Evolutionary conservation across 2,888 invertebrate genomes (phyloP).

Genomic region (Polydesmus complanatus): DNA sequence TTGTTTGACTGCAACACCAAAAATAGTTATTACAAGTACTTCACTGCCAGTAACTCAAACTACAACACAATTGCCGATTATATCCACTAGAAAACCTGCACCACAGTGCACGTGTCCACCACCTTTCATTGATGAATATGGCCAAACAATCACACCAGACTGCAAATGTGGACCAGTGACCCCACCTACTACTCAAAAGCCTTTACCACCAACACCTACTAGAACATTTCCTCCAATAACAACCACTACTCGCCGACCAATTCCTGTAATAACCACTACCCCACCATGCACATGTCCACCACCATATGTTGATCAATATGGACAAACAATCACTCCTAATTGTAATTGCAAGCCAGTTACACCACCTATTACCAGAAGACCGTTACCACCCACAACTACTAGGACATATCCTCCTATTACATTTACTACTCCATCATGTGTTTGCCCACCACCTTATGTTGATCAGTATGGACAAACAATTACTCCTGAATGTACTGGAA

Average conservation of each 20-base stretch:
- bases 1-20: slow-evolving; percentile 19
- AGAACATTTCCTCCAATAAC: slow-evolving; percentile 7
- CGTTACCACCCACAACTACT: slow-evolving; percentile 16
- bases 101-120: slow-evolving; percentile 27
- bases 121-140: too few species aligned
- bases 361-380: slow-evolving; percentile 19
- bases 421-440: slow-evolving; percentile 26
- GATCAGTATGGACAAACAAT: too few species aligned
- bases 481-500: slow-evolving; percentile 26
- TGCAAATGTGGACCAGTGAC: slow-evolving; percentile 20
- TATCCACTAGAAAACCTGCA: slow-evolving; percentile 28
- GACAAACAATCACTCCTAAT: slow-evolving; percentile 28
- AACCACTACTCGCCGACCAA: slow-evolving; percentile 12
- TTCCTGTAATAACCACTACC: slow-evolving; percentile 18
- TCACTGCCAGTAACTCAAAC: slow-evolving; percentile 23
- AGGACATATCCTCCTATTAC: slow-evolving; percentile 12
- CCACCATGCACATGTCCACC: slow-evolving; percentile 26
- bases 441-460: slow-evolving; percentile 23
- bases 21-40: slow-evolving; percentile 15
- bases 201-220: slow-evolving; percentile 17
- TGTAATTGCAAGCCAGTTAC: slow-evolving; percentile 20
- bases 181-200: slow-evolving; percentile 19
- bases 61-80: slow-evolving; percentile 24
- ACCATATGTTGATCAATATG: too few species aligned
- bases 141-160: slow-evolving; percentile 22